Evolutionary conservation across 2,888 invertebrate genomes (phyloP).

Genomic region (Erpobdella octoculata): DNA sequence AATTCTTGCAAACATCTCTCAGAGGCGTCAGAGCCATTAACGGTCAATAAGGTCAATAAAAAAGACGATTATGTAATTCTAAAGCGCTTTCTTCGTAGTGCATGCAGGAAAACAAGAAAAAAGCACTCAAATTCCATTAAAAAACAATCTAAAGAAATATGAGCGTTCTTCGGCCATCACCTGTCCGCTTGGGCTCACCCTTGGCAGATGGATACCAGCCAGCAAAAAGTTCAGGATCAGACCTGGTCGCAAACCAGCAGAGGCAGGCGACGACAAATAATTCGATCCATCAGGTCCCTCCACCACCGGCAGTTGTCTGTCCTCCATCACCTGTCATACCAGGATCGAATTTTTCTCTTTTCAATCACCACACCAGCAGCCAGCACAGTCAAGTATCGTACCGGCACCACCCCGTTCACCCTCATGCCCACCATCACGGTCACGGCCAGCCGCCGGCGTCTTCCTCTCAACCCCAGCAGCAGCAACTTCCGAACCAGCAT

Average conservation of each 20-base stretch:
- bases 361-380: background rate
- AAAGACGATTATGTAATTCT: too few species aligned
- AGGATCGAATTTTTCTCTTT: background rate
- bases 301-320: background rate
- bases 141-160: background rate
- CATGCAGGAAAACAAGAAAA: background rate
- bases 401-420: conserved; percentile 13
- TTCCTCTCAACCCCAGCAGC: background rate
- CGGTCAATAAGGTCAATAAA: too few species aligned
- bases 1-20: too few species aligned
- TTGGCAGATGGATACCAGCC: too few species aligned
- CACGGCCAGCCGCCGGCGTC: conserved; percentile 12
- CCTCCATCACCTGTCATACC: background rate
- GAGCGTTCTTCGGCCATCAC: background rate
- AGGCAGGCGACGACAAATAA: background rate
- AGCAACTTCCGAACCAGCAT: background rate
- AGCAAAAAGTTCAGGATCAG: too few species aligned
- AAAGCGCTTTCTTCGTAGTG: background rate
- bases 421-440: conserved; percentile 19
- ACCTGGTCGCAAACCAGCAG: too few species aligned
- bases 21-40: too few species aligned
- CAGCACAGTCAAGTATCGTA: conserved; percentile 1
- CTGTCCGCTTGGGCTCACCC: too few species aligned
- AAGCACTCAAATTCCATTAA: background rate
- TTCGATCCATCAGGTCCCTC: background rate